phyloP scores from a whole-genome alignment of 2,888 invertebrate species.

The Lepidonotus clava region DNA sequence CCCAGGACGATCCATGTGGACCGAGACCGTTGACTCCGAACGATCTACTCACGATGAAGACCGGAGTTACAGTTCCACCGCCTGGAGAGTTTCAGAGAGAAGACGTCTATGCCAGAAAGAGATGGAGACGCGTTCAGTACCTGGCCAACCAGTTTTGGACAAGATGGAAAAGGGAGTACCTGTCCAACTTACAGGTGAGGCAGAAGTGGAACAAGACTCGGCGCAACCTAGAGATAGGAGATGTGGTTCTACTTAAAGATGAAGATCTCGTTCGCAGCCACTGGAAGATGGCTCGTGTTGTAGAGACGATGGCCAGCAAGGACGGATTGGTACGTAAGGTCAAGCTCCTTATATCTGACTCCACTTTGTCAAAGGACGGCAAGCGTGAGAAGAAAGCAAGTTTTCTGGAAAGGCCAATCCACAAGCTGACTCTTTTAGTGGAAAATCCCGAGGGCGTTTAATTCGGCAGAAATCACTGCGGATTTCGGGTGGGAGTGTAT shows the following conservation, averaged over 20 bases:
- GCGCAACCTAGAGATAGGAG: neutral
- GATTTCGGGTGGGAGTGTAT: no score
- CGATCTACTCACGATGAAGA: conserved; percentile 57
- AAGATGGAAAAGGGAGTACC: conserved; percentile 56
- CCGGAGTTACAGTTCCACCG: conserved; percentile 51
- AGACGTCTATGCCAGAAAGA: conserved; percentile 40
- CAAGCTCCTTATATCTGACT: conserved; percentile 45
- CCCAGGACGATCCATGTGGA: conserved; percentile 46
- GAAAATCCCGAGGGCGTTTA: no score
- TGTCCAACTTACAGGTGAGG: conserved; percentile 47
- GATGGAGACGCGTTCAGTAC: conserved; percentile 57
- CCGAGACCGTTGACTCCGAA: conserved; percentile 53
- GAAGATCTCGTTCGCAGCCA: no score
- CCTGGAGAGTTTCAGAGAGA: conserved; percentile 52
- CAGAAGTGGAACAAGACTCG: neutral
- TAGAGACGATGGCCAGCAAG: conserved; percentile 37
- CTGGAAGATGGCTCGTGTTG: conserved; percentile 54
- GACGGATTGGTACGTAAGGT: conserved; percentile 58
- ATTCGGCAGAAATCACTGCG: no score
- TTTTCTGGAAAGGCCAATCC: conserved; percentile 53
- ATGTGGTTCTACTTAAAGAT: no score
- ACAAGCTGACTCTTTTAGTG: conserved; percentile 53
- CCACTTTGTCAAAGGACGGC: neutral
- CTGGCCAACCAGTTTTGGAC: conserved; percentile 58
- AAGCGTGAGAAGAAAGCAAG: neutral